A percentile compares a stretch with the other conserved stretches of the same genome.
phyloP scores from a whole-genome alignment of 2,797 vertebrate species.

The Natrix natrix region DNA sequence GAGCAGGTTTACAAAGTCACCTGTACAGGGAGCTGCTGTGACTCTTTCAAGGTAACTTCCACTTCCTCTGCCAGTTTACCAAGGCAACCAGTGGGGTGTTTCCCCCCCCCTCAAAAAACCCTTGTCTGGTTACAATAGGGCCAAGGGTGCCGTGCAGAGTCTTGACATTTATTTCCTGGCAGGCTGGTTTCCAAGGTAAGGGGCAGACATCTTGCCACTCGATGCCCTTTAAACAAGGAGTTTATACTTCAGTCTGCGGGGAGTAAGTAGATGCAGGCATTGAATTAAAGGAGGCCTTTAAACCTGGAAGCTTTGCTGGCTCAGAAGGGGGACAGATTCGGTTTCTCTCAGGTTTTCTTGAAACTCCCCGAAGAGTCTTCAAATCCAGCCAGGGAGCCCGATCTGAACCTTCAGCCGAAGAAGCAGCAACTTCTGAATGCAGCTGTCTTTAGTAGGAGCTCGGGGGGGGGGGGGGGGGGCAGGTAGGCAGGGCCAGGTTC shows the following conservation, averaged over 20 bases:
- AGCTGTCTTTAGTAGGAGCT: slow-evolving; percentile 47
- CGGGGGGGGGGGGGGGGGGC: neutral
- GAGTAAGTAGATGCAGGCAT: slow-evolving; percentile 37
- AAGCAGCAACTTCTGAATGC: slow-evolving; percentile 32
- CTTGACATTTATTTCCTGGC: neutral
- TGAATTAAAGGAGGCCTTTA: slow-evolving; percentile 10
- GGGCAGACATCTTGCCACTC: slow-evolving; percentile 28
- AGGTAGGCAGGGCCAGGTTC: slow-evolving; percentile 36
- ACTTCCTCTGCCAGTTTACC: neutral
- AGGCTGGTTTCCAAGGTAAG: slow-evolving; percentile 1
- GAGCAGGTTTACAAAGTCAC: neutral
- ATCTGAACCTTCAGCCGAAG: slow-evolving; percentile 19
- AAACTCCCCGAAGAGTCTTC: neutral
- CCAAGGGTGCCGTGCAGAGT: neutral
- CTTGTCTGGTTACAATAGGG: neutral
- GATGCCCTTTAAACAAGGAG: neutral
- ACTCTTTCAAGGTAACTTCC: neutral
- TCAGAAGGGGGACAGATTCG: neutral
- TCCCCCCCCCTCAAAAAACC: too few species aligned
- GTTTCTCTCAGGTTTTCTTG: fast-evolving
- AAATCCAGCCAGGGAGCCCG: neutral
- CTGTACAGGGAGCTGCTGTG: neutral
- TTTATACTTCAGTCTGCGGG: slow-evolving; percentile 35
- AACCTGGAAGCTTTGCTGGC: neutral
- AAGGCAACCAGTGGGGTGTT: neutral